A percentile compares a stretch with the other conserved stretches of the same genome.
phyloP scores from a whole-genome alignment of 2,888 invertebrate genomes.

The Aleiodes alternator region DNA sequence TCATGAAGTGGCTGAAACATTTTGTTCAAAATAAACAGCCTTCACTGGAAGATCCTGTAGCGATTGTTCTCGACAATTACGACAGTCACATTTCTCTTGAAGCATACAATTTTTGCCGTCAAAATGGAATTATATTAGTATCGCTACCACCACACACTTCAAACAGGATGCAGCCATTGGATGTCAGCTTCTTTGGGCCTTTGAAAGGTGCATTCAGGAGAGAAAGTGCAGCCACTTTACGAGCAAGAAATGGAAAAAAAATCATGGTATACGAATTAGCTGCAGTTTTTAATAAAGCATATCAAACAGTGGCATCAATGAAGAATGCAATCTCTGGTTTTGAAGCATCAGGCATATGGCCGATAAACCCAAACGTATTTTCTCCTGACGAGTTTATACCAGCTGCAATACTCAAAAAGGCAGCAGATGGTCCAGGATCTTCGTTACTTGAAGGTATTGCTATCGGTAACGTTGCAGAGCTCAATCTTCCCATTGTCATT shows the following conservation, averaged over 20 bases:
- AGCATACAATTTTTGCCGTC: conserved; percentile 52
- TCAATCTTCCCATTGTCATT: no score
- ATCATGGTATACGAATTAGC: conserved; percentile 55
- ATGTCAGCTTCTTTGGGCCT: conserved; percentile 59
- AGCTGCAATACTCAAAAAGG: no score
- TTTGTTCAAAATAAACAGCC: conserved; percentile 65
- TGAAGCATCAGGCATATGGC: no score
- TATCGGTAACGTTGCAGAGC: no score
- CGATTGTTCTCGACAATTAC: conserved; percentile 65
- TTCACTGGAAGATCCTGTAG: conserved; percentile 64
- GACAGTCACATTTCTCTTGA: conserved; percentile 60
- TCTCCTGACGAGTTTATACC: no score
- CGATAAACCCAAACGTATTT: no score
- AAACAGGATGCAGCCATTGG: conserved; percentile 59
- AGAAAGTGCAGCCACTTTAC: conserved; percentile 51
- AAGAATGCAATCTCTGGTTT: no score
- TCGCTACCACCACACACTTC: conserved; percentile 62
- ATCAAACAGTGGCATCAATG: no score
- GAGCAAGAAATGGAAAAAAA: conserved; percentile 17
- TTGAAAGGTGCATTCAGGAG: conserved; percentile 56
- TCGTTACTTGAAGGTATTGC: no score
- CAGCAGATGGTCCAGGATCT: no score
- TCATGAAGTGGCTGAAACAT: conserved; percentile 55
- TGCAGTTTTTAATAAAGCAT: no score
- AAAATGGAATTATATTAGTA: conserved; percentile 57